Percentiles rank a stretch among this genome's conserved stretches.
These are phyloP conservation scores for Suillia variegata DNA, from an alignment of 2,888 invertebrate genomes.

Conservation along the genomic window DNA sequence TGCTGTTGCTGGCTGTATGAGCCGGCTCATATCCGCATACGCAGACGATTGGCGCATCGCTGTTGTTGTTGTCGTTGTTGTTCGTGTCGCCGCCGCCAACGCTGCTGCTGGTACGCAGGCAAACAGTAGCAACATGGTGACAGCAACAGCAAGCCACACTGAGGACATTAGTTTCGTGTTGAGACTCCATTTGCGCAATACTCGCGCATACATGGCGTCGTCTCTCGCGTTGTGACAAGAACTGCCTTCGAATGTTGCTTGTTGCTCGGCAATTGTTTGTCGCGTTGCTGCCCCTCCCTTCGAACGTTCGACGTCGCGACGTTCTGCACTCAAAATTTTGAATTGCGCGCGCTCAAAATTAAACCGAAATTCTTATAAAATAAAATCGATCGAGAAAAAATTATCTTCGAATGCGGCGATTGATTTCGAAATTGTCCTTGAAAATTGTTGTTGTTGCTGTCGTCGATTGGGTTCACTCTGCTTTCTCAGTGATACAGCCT, in stretches of 20 bases:
- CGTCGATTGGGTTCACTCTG: background rate
- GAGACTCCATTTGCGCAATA: slow-evolving; percentile 64
- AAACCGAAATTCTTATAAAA: too few relatives aligned
- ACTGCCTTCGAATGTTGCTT: slow-evolving; percentile 43
- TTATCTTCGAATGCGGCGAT: too few relatives aligned
- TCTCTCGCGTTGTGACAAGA: slow-evolving; percentile 35
- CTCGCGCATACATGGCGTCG: slow-evolving; percentile 64
- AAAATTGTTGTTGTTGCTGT: background rate
- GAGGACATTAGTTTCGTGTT: slow-evolving; percentile 62
- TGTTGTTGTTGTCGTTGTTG: slow-evolving; percentile 35
- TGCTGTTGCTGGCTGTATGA: slow-evolving; percentile 10
- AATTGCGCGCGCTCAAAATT: too few relatives aligned
- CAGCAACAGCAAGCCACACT: slow-evolving; percentile 58
- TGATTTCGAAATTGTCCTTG: background rate
- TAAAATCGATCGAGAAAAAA: too few relatives aligned
- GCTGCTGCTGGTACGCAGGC: slow-evolving; percentile 52
- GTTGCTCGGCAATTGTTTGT: too few relatives aligned
- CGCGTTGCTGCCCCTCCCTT: too few relatives aligned
- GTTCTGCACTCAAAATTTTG: too few relatives aligned
- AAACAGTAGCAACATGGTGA: slow-evolving; percentile 59
- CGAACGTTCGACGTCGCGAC: too few relatives aligned
- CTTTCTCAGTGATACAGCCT: background rate
- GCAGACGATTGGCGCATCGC: slow-evolving; percentile 30
- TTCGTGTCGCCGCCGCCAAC: slow-evolving; percentile 43
- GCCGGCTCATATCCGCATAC: slow-evolving; percentile 19